Percentiles rank a stretch among this genome's conserved stretches.
Evolutionary conservation across 1,140 invertebrate species (phyloP).

Genomic region (Drosophila ananassae): DNA sequence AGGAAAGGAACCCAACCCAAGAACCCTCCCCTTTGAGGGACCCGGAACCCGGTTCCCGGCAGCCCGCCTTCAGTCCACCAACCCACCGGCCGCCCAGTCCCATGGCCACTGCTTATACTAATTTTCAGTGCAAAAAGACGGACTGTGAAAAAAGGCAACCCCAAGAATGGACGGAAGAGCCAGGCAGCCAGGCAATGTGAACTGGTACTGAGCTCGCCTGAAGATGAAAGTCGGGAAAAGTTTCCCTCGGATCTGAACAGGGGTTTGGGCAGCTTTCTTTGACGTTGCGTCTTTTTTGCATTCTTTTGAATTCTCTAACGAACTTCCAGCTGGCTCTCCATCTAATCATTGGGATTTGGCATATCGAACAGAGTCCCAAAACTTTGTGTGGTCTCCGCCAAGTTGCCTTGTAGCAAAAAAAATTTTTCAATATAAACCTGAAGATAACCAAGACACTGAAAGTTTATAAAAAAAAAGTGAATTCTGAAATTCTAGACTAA

Average conservation of each 20-base stretch:
- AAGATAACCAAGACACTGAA: neutral
- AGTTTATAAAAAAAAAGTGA: neutral
- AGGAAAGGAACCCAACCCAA: conserved; percentile 11
- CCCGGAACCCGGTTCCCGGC: conserved; percentile 4
- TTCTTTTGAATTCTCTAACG: conserved; percentile 72
- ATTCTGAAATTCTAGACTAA: neutral
- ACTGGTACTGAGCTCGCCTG: conserved; percentile 29
- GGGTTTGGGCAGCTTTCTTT: conserved; percentile 39
- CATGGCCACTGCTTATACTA: conserved; percentile 35
- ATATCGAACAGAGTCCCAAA: conserved; percentile 67
- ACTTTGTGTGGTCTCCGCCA: conserved; percentile 66
- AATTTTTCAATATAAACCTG: neutral
- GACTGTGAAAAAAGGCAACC: conserved; percentile 51
- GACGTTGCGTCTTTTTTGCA: conserved; percentile 59
- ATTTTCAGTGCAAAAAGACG: conserved; percentile 71
- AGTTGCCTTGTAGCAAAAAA: conserved; percentile 25
- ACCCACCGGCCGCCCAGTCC: neutral
- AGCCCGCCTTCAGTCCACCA: neutral
- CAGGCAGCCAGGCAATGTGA: conserved; percentile 24
- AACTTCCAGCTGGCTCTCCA: conserved; percentile 46
- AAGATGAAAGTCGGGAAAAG: conserved; percentile 63
- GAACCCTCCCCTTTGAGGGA: conserved; percentile 5
- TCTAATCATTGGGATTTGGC: conserved; percentile 74
- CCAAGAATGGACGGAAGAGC: conserved; percentile 31
- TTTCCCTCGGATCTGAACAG: conserved; percentile 37